Conservation (phyloP, 2,888 invertebrate genomes). For the Nomada ruficornis region DNA sequence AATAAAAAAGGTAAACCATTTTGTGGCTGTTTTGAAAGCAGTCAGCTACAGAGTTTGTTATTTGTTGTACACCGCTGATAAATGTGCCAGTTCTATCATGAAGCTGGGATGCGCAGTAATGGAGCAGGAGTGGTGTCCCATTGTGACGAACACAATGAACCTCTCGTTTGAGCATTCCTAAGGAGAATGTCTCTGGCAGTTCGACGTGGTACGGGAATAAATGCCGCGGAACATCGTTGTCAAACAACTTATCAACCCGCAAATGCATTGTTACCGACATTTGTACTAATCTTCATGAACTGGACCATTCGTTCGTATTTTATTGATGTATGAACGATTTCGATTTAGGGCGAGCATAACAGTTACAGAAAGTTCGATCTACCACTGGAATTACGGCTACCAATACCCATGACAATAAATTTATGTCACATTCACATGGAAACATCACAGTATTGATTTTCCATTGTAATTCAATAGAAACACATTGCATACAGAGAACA, state of each 20-base stretch:
- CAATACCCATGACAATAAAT: slow-evolving; percentile 8
- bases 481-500: not conserved
- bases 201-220: slow-evolving; percentile 52
- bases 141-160: slow-evolving; percentile 72
- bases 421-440: not conserved
- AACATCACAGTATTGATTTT: not conserved
- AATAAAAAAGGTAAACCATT: not conserved
- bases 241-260: slow-evolving; percentile 44
- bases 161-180: slow-evolving; percentile 68
- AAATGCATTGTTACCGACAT: slow-evolving; percentile 13
- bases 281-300: slow-evolving; percentile 19
- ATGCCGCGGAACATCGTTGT: slow-evolving; percentile 42
- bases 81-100: slow-evolving; percentile 43
- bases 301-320: not conserved
- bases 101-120: slow-evolving; percentile 62
- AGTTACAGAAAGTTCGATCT: not conserved
- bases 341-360: not conserved
- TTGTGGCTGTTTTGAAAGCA: slow-evolving; percentile 34
- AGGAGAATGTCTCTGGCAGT: slow-evolving; percentile 67
- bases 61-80: slow-evolving; percentile 50
- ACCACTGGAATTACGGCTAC: not conserved
- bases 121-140: slow-evolving; percentile 65
- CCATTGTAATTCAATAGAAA: not conserved
- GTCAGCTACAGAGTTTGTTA: slow-evolving; percentile 38
- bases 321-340: not conserved